phyloP scores from a whole-genome alignment of 2,888 invertebrate species.

The Onthophagus sagittarius region DNA sequence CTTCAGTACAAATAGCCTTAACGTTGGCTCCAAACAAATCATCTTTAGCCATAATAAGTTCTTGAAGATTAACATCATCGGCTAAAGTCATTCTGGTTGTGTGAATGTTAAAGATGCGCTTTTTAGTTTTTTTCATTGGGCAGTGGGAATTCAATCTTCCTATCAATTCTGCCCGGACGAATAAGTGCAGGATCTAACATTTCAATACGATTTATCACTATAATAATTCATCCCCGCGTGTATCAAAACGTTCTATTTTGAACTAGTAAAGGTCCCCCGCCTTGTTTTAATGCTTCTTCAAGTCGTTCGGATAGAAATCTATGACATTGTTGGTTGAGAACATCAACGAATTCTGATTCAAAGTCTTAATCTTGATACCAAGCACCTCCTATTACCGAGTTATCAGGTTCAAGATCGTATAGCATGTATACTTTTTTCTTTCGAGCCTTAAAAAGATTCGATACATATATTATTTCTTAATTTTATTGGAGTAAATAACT shows the following conservation, averaged over 20 bases:
- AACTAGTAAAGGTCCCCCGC: constrained; percentile 70
- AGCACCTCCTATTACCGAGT: constrained; percentile 93
- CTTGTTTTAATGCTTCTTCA: constrained; percentile 63
- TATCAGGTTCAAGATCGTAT: constrained; percentile 90
- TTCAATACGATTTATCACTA: constrained; percentile 98
- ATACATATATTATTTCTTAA: too few relatives aligned
- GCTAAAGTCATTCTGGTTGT: constrained; percentile 98
- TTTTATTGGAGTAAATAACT: constrained; percentile 41
- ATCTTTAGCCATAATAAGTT: constrained; percentile 98
- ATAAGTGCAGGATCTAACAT: constrained; percentile 98
- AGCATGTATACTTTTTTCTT: constrained; percentile 98
- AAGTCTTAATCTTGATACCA: constrained; percentile 99
- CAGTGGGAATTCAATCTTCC: constrained; percentile 98
- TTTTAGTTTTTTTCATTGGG: constrained; percentile 98
- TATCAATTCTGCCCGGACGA: constrained; percentile 96
- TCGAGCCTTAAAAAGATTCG: constrained; percentile 70
- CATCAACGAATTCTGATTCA: constrained; percentile 96
- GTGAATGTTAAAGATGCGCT: constrained; percentile 96
- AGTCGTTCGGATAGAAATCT: constrained; percentile 74
- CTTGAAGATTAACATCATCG: constrained; percentile 91
- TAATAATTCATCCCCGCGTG: constrained; percentile 81
- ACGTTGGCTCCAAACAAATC: constrained; percentile 97
- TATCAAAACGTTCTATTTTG: constrained; percentile 79
- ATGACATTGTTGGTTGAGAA: constrained; percentile 88
- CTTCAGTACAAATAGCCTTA: constrained; percentile 99